Conservation (phyloP, 2,888 invertebrate species). For the Lordiphosa andalusiaca region DNA sequence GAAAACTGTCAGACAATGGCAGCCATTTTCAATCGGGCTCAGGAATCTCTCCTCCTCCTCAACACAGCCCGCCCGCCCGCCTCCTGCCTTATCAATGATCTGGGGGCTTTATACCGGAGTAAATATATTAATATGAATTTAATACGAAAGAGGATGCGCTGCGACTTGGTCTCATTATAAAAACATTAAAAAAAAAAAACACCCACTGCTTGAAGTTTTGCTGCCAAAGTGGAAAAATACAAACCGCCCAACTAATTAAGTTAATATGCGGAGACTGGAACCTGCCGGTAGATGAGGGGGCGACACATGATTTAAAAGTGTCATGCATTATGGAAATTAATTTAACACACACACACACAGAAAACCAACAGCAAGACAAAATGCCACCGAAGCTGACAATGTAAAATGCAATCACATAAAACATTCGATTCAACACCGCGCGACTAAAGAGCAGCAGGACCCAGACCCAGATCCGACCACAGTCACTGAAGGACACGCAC, state of each 20-base stretch:
- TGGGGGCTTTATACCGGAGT: constrained; percentile 22
- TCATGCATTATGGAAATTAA: constrained; percentile 45
- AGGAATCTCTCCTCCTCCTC: background rate
- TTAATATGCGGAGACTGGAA: constrained; percentile 39
- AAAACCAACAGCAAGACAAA: constrained; percentile 8
- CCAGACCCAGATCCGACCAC: background rate
- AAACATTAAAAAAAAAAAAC: constrained; percentile 34
- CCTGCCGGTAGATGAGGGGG: too few species aligned
- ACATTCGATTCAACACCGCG: constrained; percentile 13
- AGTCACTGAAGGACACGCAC: constrained; percentile 4
- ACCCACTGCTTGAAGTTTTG: constrained; percentile 35
- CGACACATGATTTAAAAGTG: constrained; percentile 33
- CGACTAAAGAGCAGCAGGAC: constrained; percentile 2
- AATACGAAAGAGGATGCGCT: constrained; percentile 5
- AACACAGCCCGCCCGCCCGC: too few species aligned
- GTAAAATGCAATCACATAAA: constrained; percentile 40
- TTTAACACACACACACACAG: constrained; percentile 22
- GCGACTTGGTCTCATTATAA: constrained; percentile 31
- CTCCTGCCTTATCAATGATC: constrained; percentile 25
- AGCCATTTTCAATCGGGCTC: constrained; percentile 26
- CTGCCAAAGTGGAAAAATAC: constrained; percentile 24
- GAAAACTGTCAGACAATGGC: constrained; percentile 47
- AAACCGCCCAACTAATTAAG: constrained; percentile 48
- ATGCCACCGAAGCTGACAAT: constrained; percentile 29
- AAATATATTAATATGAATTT: constrained; percentile 26